phyloP scores from a whole-genome alignment of 2,888 invertebrate species.

The Taphrorychus bicolor region DNA sequence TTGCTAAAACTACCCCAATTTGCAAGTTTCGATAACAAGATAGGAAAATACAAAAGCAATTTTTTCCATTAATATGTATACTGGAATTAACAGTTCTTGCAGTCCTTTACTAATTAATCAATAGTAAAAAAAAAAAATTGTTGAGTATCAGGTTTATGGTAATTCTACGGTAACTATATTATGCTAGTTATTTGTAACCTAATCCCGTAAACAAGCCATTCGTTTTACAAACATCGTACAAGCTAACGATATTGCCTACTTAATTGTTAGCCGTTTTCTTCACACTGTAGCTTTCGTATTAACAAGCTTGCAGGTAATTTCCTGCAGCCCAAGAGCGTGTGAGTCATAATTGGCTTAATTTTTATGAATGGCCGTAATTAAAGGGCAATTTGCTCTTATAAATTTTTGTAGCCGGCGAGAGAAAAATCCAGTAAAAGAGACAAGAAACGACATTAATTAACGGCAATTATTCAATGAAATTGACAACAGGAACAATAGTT shows the following conservation, averaged over 20 bases:
- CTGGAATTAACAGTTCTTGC: no score
- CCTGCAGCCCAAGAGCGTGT: neutral
- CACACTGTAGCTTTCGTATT: neutral
- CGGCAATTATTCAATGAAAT: neutral
- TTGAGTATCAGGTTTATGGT: no score
- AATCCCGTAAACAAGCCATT: neutral
- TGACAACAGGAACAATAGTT: slow-evolving; percentile 6
- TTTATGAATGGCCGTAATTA: slow-evolving; percentile 11
- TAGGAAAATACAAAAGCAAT: no score
- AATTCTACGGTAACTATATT: no score
- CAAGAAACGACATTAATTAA: slow-evolving; percentile 1
- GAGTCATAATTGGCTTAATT: slow-evolving; percentile 8
- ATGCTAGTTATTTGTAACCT: neutral
- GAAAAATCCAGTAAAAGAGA: neutral
- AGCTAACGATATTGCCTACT: neutral
- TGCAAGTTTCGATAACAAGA: no score
- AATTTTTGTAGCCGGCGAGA: slow-evolving; percentile 1
- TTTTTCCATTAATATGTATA: no score
- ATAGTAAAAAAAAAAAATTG: no score
- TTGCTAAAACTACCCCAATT: no score
- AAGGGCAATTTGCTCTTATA: slow-evolving; percentile 4
- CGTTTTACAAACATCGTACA: neutral
- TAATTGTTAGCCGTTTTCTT: neutral
- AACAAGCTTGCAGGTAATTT: slow-evolving; percentile 3
- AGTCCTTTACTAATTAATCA: no score